Evolutionary conservation across 2,113 vertebrate genomes (phyloP).

Genomic region (Orientallactaga bullata): DNA sequence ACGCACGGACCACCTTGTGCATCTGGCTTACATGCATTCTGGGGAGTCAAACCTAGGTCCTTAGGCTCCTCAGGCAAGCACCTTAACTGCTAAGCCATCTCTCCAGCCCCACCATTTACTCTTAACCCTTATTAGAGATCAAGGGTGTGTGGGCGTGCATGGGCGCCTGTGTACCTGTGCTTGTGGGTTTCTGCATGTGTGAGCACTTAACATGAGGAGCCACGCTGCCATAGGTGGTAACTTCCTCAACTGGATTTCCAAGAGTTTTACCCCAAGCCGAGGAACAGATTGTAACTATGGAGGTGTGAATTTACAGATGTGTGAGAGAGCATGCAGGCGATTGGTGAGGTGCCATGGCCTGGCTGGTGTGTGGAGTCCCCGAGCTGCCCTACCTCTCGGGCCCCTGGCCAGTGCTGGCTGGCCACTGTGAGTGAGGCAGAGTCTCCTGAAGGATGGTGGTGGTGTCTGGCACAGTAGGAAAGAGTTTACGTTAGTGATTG

Average conservation of each 20-base stretch:
- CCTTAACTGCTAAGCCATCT: too few species aligned
- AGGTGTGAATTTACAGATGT: neutral
- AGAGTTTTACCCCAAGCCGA: neutral
- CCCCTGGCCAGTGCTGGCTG: neutral
- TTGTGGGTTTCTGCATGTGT: neutral
- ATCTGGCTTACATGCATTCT: too few species aligned
- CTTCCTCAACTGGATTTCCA: neutral
- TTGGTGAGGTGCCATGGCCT: rapidly evolving
- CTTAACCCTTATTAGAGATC: neutral
- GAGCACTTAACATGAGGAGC: neutral
- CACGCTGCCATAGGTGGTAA: neutral
- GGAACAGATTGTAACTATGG: neutral
- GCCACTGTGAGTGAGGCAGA: rapidly evolving
- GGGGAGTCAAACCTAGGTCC: too few species aligned
- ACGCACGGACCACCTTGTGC: too few species aligned
- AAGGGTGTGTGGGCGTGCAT: neutral
- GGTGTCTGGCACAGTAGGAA: neutral
- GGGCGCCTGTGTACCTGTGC: neutral
- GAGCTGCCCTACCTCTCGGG: neutral
- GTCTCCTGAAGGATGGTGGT: neutral
- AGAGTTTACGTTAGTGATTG: rapidly evolving
- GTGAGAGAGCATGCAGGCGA: too few species aligned
- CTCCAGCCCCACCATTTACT: neutral
- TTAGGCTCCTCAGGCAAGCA: too few species aligned
- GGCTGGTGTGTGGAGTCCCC: neutral